Base-by-base conservation (phyloP, 2,113 vertebrate genomes). In the Bufo bufo region DNA sequence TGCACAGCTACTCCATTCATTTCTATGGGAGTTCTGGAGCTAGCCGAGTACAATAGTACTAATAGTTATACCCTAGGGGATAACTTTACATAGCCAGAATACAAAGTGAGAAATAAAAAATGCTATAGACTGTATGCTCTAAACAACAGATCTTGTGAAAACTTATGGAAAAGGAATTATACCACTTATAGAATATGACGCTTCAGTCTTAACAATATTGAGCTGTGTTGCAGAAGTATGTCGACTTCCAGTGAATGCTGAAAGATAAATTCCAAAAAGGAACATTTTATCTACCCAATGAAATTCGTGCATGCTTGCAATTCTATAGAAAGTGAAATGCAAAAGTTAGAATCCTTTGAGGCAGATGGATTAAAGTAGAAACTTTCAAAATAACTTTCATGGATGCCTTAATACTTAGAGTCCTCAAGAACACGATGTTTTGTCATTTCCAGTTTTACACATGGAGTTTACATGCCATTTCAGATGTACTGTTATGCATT, bases 211-310 rank as follows among this genome's bases (percentile, higher is more conserved):
- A 58, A 58, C 23, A 82, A 52, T 45, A 78, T 43, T 78, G 84
- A 80, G 61, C 59, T 79, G 20, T 80, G 85, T 89, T 71, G 89
- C 80, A 50, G 72, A 4, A 87, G 59, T 65, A 77, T 19, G 50
- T 2, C 47, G 80, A 79, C 63, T 45, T 84, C 82, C 82, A 84
- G 59, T 66, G 20, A 84, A 88, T 63, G 63, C 89, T 90, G 85
- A 77, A 90, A 90, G 8, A 86, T 3, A 86, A 78, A 87, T 87
- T 43, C 85, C 65, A 75, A 61, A 11, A 71, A 74, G 4, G n/a
- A 33, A 86, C 43, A 80, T 56, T 86, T 8, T 66, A 8, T 23
- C n/a, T 43, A 17, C 17, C 61, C 23, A 16, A 50, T 54, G 49
- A 23, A 33, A 17, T 14, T 17, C 11, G 13, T 19, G 82, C 47